phyloP scores from a whole-genome alignment of 2,888 invertebrate species.

The Ommatoiulus sabulosus region DNA sequence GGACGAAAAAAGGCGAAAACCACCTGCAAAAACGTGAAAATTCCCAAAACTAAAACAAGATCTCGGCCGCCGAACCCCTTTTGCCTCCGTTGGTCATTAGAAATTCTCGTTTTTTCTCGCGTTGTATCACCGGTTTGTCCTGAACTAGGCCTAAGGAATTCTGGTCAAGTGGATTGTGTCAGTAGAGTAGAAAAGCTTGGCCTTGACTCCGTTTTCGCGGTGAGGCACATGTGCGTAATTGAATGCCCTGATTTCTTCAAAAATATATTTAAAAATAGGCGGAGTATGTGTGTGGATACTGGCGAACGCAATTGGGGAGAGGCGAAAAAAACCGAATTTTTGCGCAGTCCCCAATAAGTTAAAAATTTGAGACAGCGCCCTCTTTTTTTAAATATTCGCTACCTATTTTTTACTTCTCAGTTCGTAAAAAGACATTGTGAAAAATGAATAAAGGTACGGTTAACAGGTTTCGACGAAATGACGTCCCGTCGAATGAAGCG shows the following conservation, averaged over 20 bases:
- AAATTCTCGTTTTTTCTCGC: background rate
- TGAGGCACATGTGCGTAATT: constrained; percentile 34
- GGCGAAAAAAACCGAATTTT: background rate
- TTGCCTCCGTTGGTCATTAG: background rate
- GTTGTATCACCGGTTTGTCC: constrained; percentile 24
- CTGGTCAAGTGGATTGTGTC: constrained; percentile 57
- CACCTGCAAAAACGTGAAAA: background rate
- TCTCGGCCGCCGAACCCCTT: constrained; percentile 21
- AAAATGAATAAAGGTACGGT: too few relatives aligned
- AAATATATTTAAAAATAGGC: constrained; percentile 22
- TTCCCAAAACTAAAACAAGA: background rate
- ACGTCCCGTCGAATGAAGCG: background rate
- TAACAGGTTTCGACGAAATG: too few relatives aligned
- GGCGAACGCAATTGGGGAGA: background rate
- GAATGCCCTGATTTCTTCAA: constrained; percentile 28
- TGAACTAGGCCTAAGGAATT: constrained; percentile 45
- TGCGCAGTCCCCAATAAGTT: background rate
- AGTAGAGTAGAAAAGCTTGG: constrained; percentile 50
- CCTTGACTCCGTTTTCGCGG: constrained; percentile 55
- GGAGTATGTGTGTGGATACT: background rate
- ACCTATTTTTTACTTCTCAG: background rate
- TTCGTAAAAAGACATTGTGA: too few relatives aligned
- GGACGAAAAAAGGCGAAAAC: background rate
- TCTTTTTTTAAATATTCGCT: background rate
- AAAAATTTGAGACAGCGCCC: background rate